Evolutionary conservation across 2,888 invertebrate species (phyloP), one percentile per base, ranked within the genome.

Genomic region (Portevinia maculata): DNA sequence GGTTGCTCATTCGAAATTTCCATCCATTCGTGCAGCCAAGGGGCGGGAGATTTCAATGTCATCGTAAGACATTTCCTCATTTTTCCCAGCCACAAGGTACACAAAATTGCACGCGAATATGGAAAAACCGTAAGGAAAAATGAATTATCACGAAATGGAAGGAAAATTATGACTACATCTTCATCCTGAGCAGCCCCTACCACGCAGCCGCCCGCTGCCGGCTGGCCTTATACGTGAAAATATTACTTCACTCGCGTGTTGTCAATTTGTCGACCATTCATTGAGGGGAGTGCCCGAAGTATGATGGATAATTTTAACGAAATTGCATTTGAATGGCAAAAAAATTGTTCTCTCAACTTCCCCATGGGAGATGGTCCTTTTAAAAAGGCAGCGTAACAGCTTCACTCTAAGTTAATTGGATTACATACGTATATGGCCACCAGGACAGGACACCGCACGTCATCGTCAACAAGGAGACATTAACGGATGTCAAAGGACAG

Each of bases 291-390:
- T 60, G 59, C 62, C 55, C 24, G 11, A n/a, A n/a, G 39, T 44
- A 28, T 21, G 62, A 70, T 6, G 37, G 46, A 52, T 69, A 74
- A 67, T 74, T 69, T 57, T 46, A 53, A 76, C 52, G 5, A 81
- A 81, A 81, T 81, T 81, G 81, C 76, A 81, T 81, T 81, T 81
- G 81, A 81, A 81, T 81, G 55, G 76, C 65, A 70, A 76, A 50
- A 62, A 76, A 76, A 76, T 48, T 59, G 52, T 21, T 71, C 19
- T n/a, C 15, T 52, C 60, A 70, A 17, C 6, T 44, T 24, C 2
- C 74, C 59, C 60, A 13, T 11, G 79, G 69, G 48, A 52, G 30
- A 32, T 48, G 41, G 50, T 50, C 50, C 57, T 21, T 62, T 75
- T 73, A 3, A 11, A 34, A 1, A 34, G 19, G 17, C 28, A 37